Evolutionary conservation across 2,888 invertebrate genomes (phyloP).

Genomic region (Oeneis ivallda): DNA sequence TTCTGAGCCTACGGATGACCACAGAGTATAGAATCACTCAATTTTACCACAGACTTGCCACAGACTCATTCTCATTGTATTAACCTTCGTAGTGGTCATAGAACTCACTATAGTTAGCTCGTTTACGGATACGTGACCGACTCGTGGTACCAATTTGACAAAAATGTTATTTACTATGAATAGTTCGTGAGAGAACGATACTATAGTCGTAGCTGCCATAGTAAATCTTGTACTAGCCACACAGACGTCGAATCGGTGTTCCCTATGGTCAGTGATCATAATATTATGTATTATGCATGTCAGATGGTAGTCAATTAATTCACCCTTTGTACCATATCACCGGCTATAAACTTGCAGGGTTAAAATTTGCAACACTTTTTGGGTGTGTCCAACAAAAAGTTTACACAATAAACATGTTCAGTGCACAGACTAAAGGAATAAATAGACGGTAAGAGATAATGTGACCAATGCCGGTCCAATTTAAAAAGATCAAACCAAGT

Average conservation of each 20-base stretch:
- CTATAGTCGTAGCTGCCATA: too few species aligned
- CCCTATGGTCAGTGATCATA: background rate
- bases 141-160: too few species aligned
- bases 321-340: slow-evolving; percentile 6
- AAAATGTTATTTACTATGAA: too few species aligned
- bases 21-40: too few species aligned
- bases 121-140: too few species aligned
- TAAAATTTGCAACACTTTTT: slow-evolving; percentile 19
- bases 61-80: too few species aligned
- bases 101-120: too few species aligned
- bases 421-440: background rate
- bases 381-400: slow-evolving; percentile 2
- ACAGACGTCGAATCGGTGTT: background rate
- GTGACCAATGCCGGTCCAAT: background rate
- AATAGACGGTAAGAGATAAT: background rate
- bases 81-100: too few species aligned
- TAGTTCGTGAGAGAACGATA: too few species aligned
- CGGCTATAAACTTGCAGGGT: slow-evolving; percentile 14
- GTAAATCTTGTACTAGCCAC: too few species aligned
- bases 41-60: too few species aligned
- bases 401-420: slow-evolving; percentile 19
- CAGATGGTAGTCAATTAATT: slow-evolving; percentile 13
- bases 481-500: background rate
- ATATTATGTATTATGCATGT: background rate
- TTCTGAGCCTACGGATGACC: too few species aligned